Evolutionary conservation across 2,113 vertebrate genomes (phyloP), one percentile per base, ranked within the genome.

Genomic region (Sinocyclocheilus rhinocerous): DNA sequence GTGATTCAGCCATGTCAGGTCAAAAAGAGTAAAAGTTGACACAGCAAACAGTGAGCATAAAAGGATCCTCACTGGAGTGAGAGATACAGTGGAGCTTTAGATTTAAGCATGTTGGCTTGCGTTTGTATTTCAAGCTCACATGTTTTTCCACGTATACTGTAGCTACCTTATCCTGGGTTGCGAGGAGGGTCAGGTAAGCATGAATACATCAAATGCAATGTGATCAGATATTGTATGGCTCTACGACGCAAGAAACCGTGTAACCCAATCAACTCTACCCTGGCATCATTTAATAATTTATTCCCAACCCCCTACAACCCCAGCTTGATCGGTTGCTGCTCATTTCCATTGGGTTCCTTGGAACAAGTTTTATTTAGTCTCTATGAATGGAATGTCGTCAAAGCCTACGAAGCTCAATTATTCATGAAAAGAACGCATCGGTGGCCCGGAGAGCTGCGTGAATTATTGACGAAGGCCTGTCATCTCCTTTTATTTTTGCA

Each of bases 221-320:
- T 89, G 91, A 93, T 92, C 90, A 90, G 92, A 92, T 92, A 92
- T 86, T 88, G 86, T 89, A 89, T 85, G 36, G 78, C 85, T 87
- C 76, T 63, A 26, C 8, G 42, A 78, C 61, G 86, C 86, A 92
- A 90, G 88, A 9, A 86, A 90, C 82, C 84, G 39, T 91, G 94
- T 93, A 94, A 95, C 92, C 92, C 89, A 91, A 95, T 92, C 93
- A 91, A 91, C 90, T 67, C 76, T 89, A 24, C 77, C 89, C 90
- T 81, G 84, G 63, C 83, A 76, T 83, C n/a, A 72, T 26, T 12
- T 95, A 95, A 95, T 93, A 90, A 94, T 95, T 94, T 89, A 95
- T 90, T 39, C 88, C 42, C 83, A 75, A 84, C 79, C 84, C 85
- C 85, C 84, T 73, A 86, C 84, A 88, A 84, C 82, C 88, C 78